A percentile compares a stretch with the other conserved stretches of the same genome.
Conservation (phyloP, 2,888 invertebrate genomes). For the Neocrepidodera transversa region DNA sequence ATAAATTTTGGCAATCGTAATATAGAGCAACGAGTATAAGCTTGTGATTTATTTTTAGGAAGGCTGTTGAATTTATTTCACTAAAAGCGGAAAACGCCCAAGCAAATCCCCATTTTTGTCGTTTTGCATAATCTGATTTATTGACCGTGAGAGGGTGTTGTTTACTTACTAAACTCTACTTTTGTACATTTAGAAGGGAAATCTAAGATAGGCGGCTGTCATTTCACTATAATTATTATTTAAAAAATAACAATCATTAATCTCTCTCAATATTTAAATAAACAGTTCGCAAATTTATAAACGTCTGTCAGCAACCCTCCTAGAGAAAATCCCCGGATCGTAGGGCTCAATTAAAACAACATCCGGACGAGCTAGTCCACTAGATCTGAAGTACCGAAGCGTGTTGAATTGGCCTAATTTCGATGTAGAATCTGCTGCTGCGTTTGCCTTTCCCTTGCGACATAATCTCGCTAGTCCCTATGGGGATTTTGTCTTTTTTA, state of each 20-base stretch:
- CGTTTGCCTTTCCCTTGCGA: conserved; percentile 34
- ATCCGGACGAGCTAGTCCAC: conserved; percentile 27
- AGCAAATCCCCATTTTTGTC: too few relatives aligned
- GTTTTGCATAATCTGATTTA: too few relatives aligned
- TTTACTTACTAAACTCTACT: too few relatives aligned
- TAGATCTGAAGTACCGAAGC: conserved; percentile 37
- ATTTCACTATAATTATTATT: too few relatives aligned
- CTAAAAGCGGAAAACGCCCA: too few relatives aligned
- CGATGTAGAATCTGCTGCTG: conserved; percentile 18
- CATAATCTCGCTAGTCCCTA: neutral
- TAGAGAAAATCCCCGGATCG: conserved; percentile 20
- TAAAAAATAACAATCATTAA: neutral
- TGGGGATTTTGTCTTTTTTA: neutral
- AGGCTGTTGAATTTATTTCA: too few relatives aligned
- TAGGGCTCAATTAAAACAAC: conserved; percentile 36
- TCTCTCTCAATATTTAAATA: conserved; percentile 12
- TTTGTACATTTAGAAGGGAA: too few relatives aligned
- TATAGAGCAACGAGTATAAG: too few relatives aligned
- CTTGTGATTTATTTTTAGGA: too few relatives aligned
- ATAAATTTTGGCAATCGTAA: too few relatives aligned
- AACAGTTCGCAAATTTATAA: conserved; percentile 12
- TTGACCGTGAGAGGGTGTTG: too few relatives aligned
- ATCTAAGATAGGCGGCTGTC: too few relatives aligned
- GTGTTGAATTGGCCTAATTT: conserved; percentile 36
- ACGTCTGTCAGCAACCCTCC: neutral